These are phyloP conservation scores for Cylas formicarius DNA, from an alignment of 1,140 invertebrate species.

Conservation along the genomic window DNA sequence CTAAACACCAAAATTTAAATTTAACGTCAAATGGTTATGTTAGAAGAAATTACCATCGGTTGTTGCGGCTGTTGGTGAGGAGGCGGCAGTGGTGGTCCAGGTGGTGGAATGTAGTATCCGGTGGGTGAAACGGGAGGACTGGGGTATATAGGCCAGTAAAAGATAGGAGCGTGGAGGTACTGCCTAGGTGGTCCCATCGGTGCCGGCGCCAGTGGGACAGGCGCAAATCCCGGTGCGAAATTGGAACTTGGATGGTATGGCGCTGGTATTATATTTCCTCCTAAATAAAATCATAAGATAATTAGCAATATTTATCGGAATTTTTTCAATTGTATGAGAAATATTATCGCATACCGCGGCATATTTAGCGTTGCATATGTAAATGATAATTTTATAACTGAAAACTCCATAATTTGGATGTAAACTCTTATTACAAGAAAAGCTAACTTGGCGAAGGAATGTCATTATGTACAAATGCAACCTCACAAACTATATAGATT, in stretches of 20 bases:
- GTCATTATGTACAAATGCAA: no score
- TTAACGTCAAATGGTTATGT: background rate
- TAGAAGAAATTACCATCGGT: conserved; percentile 32
- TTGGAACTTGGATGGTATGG: conserved; percentile 43
- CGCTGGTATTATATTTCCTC: conserved; percentile 52
- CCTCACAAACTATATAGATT: no score
- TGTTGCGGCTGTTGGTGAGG: conserved; percentile 28
- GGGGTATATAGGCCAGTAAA: conserved; percentile 81
- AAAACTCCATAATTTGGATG: background rate
- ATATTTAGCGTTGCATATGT: no score
- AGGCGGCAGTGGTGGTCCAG: conserved; percentile 37
- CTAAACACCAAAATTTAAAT: background rate
- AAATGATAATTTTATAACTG: background rate
- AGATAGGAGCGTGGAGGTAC: conserved; percentile 52
- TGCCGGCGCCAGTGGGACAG: conserved; percentile 41
- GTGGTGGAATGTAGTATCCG: conserved; percentile 63
- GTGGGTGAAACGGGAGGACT: conserved; percentile 86
- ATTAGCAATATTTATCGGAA: background rate
- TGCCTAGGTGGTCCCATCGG: conserved; percentile 41
- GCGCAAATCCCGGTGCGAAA: conserved; percentile 41
- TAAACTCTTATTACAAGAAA: background rate
- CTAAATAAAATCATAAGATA: conserved; percentile 32
- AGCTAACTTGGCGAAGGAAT: background rate
- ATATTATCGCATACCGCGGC: background rate
- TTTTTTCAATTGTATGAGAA: background rate